Base-by-base conservation (phyloP, 1,140 invertebrate genomes). In the Trialeurodes vaporariorum region DNA sequence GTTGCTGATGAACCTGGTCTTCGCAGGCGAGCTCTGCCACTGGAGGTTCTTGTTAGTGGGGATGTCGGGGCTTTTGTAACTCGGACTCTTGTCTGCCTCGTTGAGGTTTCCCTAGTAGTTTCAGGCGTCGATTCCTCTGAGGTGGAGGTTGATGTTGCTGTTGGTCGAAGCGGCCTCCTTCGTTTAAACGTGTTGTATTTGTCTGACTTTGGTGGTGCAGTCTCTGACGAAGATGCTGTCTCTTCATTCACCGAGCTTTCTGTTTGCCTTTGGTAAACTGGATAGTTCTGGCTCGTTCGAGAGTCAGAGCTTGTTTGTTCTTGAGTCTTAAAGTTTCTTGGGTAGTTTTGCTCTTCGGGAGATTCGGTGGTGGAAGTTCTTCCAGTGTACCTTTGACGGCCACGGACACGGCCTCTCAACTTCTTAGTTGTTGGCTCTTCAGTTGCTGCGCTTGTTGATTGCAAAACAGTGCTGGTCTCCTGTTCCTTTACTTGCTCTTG, bases 51-150 rank as follows among this genome's bases (percentile, higher is more conserved):
- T 22, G 66, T 24, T 9, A 24, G 24, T 11, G 69, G 25, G 21
- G 71, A 64, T 23, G 66, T 67, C n/a, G n/a, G n/a, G 1, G 70
- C 49, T 26, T 69, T 61, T 17, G 68, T 65, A 63, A 68, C 63
- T 64, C 71, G 27, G 68, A 69, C 27, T 17, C 34, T 49, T 5
- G 34, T 49, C 17, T 5, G 5, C 5, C 5, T 63, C 69, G 40
- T 68, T 71, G 25, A 66, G 69, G 34, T 27, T 60, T 67, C 24
- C 40, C 63, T 24, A 63, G 1, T 24, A 66, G 49, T 23, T 66
- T 67, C n/a, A n/a, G n/a, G n/a, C n/a, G n/a, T n/a, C n/a, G n/a
- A n/a, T n/a, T n/a, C n/a, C n/a, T n/a, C n/a, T n/a, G 34, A 49
- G 17, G 34, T 49, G 34, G 34, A 9, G 34, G 34, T 49, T 49